phyloP scores from a whole-genome alignment of 2,888 invertebrate species.

The Nemoura dubitans region DNA sequence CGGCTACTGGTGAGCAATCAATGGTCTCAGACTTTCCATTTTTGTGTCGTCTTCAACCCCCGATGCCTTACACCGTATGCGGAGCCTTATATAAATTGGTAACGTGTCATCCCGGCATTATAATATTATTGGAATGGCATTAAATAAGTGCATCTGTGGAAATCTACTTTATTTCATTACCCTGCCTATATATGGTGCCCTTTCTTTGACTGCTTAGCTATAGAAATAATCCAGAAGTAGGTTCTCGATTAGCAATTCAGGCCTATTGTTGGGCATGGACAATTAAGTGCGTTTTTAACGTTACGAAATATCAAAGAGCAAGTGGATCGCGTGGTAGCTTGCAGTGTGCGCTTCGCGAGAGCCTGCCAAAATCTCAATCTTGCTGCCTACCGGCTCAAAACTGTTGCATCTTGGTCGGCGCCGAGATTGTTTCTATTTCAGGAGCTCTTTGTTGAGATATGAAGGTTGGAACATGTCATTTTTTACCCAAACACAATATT shows the following conservation, averaged over 20 bases:
- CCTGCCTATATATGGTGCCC: no score
- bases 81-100: no score
- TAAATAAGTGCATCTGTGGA: no score
- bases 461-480: not conserved
- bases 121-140: no score
- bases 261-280: not conserved
- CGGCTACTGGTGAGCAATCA: conserved; percentile 38
- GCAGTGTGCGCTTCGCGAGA: not conserved
- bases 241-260: no score
- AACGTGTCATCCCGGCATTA: no score
- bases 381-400: not conserved
- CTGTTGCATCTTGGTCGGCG: not conserved
- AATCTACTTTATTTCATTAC: no score
- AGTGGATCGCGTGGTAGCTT: not conserved
- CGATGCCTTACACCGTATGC: no score
- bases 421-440: not conserved
- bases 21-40: not conserved
- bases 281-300: not conserved
- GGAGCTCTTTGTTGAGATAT: not conserved
- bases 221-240: no score
- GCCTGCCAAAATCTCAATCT: not conserved
- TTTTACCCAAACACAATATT: not conserved
- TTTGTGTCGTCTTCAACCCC: no score
- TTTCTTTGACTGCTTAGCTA: no score
- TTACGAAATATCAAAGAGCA: not conserved